Evolutionary conservation across 2,113 vertebrate species (phyloP).

Genomic region (Oryzias celebensis): DNA sequence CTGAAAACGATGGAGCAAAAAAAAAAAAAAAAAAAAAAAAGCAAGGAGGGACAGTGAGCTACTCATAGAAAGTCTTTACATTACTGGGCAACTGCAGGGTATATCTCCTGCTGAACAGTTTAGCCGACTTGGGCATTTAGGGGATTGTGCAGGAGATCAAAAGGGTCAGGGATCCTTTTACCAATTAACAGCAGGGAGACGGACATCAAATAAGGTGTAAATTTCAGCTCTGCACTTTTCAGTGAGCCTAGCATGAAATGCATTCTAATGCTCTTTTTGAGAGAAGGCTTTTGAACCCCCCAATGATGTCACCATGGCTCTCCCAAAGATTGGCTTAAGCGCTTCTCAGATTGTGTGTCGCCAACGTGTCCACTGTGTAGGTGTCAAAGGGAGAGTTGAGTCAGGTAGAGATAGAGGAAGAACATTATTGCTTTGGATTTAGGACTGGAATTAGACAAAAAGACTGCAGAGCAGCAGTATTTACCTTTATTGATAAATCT

Average conservation of each 20-base stretch:
- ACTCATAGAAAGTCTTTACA: constrained; percentile 77
- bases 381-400: constrained; percentile 84
- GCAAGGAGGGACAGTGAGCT: constrained; percentile 59
- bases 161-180: constrained; percentile 89
- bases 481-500: constrained; percentile 70
- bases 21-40: constrained; percentile 64
- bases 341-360: constrained; percentile 77
- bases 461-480: constrained; percentile 55
- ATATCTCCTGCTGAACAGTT: constrained; percentile 87
- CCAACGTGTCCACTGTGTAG: constrained; percentile 79
- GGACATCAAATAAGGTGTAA: constrained; percentile 90
- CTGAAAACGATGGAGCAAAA: constrained; percentile 73
- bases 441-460: constrained; percentile 52
- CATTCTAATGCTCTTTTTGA: constrained; percentile 87
- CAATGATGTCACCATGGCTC: constrained; percentile 81
- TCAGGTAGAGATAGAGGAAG: constrained; percentile 81
- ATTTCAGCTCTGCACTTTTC: constrained; percentile 88
- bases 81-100: constrained; percentile 83
- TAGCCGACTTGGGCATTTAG: constrained; percentile 89
- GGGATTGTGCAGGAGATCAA: constrained; percentile 87
- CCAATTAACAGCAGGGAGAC: constrained; percentile 88
- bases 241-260: constrained; percentile 86
- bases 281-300: constrained; percentile 78
- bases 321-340: constrained; percentile 82
- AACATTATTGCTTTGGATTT: constrained; percentile 71